phyloP scores from a whole-genome alignment of 2,797 vertebrate species.

The Poeciliopsis paucimaculata region DNA sequence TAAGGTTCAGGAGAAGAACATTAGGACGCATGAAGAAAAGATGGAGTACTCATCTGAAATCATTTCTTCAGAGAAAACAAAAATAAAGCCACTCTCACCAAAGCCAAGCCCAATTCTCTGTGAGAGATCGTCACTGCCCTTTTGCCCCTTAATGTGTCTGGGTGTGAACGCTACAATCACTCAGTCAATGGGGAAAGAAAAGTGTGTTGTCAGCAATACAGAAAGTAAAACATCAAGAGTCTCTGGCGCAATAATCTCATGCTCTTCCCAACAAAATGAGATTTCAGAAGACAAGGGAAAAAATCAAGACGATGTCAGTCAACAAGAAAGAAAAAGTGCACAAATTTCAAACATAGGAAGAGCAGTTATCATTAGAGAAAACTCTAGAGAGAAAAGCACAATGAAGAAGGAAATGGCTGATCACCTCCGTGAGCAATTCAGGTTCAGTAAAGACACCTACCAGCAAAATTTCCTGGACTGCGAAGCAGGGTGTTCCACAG shows the following conservation, averaged over 20 bases:
- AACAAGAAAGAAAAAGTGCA: slow-evolving; percentile 10
- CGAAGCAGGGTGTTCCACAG: slow-evolving; percentile 73
- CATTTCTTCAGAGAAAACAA: slow-evolving; percentile 4
- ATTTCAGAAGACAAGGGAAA: slow-evolving; percentile 7
- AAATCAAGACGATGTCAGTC: neutral
- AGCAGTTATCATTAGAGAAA: neutral
- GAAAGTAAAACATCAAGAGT: slow-evolving; percentile 27
- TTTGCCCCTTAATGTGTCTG: slow-evolving; percentile 27
- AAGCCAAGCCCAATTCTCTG: slow-evolving; percentile 10
- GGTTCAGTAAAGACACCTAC: slow-evolving; percentile 71
- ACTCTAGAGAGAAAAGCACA: slow-evolving; percentile 64
- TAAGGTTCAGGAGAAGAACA: slow-evolving; percentile 1
- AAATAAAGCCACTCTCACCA: neutral
- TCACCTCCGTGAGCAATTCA: slow-evolving; percentile 81
- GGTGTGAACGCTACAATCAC: slow-evolving; percentile 5
- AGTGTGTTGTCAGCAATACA: slow-evolving; percentile 20
- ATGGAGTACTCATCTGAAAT: neutral
- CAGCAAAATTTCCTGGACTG: slow-evolving; percentile 62
- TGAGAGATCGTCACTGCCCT: slow-evolving; percentile 37
- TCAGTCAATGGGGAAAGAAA: slow-evolving; percentile 29
- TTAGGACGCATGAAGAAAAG: slow-evolving; percentile 16
- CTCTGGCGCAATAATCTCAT: neutral
- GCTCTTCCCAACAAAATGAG: slow-evolving; percentile 3
- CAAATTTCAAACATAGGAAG: slow-evolving; percentile 15
- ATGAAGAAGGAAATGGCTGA: slow-evolving; percentile 85